Evolutionary conservation across 2,113 vertebrate genomes (phyloP), one percentile per base, ranked within the genome.

Genomic region (Clupea harengus): DNA sequence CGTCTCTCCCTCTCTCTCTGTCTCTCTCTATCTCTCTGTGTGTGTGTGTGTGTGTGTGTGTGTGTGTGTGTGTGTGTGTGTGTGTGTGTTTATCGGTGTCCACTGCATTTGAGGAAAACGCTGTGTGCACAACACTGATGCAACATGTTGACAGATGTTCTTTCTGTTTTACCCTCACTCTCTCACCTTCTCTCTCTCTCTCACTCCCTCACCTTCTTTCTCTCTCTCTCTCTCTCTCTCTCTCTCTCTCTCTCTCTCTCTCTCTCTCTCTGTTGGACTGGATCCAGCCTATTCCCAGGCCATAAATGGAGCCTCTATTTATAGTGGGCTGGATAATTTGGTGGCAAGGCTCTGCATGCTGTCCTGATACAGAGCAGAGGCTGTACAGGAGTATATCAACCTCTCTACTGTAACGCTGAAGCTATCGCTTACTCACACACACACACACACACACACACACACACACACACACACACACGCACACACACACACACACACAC

Each of bases 201-300:
- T 18, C 11, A 22, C 11, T 83, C 64, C 52, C 25, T 82, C 28
- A 57, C 39, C 17, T 39, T 54, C 67, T 57, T 25, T 49, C 32
- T 13, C 52, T 45, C 18, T 83, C 39, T 60, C 67, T 85, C 54
- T 44, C 54, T 60, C 81, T 25, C 18, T 83, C 78, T 88, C 45
- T 83, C 2, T 45, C 80, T 80, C 18, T 32, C 17, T 60, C 44
- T 64, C 9, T 64, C 39, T 28, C 60, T 45, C 15, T 67, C 81
- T 64, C 82, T 7, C 9, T 45, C 81, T 83, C 4, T 18, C 72
- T 49, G 46, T 67, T 72, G 9, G 64, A 72, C 64, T 3, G 6
- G n/a, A 13, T 72, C 64, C 64, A 72, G 64, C 64, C 11, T 72
- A 72, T 72, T 72, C 64, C 64, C 64, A 25, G 8, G 64, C n/a